Percentiles rank a stretch among this genome's conserved stretches.
These are phyloP conservation scores for Hippocampus abdominalis DNA, from an alignment of 2,113 vertebrate species.

Conservation along the genomic window DNA sequence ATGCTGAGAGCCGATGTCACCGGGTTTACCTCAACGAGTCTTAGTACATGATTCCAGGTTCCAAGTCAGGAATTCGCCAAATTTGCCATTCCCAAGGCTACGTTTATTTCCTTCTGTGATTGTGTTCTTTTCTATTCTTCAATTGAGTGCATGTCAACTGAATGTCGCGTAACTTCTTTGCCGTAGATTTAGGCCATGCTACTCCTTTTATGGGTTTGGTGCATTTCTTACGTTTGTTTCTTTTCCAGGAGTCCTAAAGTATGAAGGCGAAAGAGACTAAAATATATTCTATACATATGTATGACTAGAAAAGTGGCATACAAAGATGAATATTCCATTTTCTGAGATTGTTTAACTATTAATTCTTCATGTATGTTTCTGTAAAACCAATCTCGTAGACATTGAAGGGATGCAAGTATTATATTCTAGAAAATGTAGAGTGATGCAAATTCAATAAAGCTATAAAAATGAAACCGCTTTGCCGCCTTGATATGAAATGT, in stretches of 20 bases:
- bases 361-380: slow-evolving; percentile 72
- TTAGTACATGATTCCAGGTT: slow-evolving; percentile 12
- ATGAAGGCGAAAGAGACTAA: slow-evolving; percentile 52
- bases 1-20: slow-evolving; percentile 12
- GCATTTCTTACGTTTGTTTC: slow-evolving; percentile 67
- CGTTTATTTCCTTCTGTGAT: slow-evolving; percentile 57
- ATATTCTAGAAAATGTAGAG: slow-evolving; percentile 78
- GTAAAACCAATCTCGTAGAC: slow-evolving; percentile 74
- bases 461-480: slow-evolving; percentile 42
- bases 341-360: slow-evolving; percentile 77
- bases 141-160: slow-evolving; percentile 78
- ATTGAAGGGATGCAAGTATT: slow-evolving; percentile 76
- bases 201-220: slow-evolving; percentile 74
- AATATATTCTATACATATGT: slow-evolving; percentile 58
- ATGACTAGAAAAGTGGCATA: slow-evolving; percentile 60
- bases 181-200: slow-evolving; percentile 77
- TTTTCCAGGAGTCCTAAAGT: slow-evolving; percentile 72
- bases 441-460: slow-evolving; percentile 73
- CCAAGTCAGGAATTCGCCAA: slow-evolving; percentile 47
- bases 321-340: slow-evolving; percentile 72
- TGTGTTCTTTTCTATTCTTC: slow-evolving; percentile 64
- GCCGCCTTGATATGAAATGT: slow-evolving; percentile 23
- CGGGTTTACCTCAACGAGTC: slow-evolving; percentile 31
- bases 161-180: slow-evolving; percentile 75
- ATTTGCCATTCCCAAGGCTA: slow-evolving; percentile 21